Percentiles rank a stretch among this genome's conserved stretches.
Conservation (phyloP, 2,888 invertebrate species). For the Notodonta ziczac region DNA sequence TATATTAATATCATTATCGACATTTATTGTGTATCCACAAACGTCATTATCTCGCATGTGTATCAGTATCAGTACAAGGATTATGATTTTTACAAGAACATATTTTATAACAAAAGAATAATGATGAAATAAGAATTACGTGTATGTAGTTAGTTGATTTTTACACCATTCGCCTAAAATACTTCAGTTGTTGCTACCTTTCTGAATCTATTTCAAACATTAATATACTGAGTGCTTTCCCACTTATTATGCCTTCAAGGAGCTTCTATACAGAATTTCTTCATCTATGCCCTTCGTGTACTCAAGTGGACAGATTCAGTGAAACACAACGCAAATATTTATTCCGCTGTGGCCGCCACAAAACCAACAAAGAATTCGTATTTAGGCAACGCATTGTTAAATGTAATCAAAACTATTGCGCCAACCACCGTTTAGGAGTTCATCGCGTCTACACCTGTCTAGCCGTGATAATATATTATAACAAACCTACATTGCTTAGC, state of each 20-base stretch:
- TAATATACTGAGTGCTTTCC: no score
- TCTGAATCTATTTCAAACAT: no score
- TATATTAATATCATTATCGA: background rate
- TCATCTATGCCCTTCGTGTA: slow-evolving; percentile 34
- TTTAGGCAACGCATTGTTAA: slow-evolving; percentile 21
- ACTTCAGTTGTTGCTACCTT: no score
- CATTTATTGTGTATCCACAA: background rate
- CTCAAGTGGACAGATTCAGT: slow-evolving; percentile 47
- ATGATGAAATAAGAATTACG: background rate
- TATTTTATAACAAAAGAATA: background rate
- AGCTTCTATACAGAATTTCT: slow-evolving; percentile 1
- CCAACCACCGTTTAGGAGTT: slow-evolving; percentile 12
- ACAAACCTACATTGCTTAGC: slow-evolving; percentile 7
- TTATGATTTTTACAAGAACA: background rate
- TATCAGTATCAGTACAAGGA: background rate
- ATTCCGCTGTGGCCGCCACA: slow-evolving; percentile 23
- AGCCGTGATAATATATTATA: background rate
- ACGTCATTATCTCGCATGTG: background rate
- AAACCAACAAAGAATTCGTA: slow-evolving; percentile 32
- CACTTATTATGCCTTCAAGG: no score
- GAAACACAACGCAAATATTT: slow-evolving; percentile 41
- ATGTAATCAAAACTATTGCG: slow-evolving; percentile 11
- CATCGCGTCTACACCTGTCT: slow-evolving; percentile 9
- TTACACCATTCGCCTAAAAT: no score
- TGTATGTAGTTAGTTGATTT: background rate